Percentiles rank a stretch among this genome's conserved stretches.
These are phyloP conservation scores for Anableps anableps DNA, from an alignment of 2,797 vertebrate genomes.

Conservation along the genomic window DNA sequence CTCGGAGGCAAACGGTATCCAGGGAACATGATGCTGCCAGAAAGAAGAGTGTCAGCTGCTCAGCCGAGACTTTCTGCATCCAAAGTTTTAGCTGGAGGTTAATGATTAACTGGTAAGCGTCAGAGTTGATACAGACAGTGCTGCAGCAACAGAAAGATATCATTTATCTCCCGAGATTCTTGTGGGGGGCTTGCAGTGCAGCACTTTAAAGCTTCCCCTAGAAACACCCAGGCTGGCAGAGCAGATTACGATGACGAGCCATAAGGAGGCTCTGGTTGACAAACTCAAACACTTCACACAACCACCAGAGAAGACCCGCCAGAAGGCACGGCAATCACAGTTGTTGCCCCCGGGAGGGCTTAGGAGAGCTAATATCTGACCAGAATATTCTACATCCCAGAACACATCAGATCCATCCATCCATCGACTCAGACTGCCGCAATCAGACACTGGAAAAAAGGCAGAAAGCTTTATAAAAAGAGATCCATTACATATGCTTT, in stretches of 20 bases:
- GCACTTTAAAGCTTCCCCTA: neutral
- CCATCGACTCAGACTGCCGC: too few relatives aligned
- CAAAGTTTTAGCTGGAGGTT: conserved; percentile 7
- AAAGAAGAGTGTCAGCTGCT: neutral
- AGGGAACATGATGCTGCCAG: conserved; percentile 3
- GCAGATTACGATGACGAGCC: neutral
- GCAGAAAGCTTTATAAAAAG: neutral
- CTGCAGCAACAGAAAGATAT: neutral
- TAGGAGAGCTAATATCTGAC: neutral
- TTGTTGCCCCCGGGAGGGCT: neutral
- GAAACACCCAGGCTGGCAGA: neutral
- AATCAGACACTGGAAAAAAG: neutral
- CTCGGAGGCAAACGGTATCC: conserved; percentile 16
- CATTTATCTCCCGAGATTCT: neutral
- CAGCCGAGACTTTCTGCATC: conserved; percentile 10
- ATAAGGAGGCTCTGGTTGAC: neutral
- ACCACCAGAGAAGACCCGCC: neutral
- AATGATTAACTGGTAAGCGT: neutral
- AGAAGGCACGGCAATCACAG: too few relatives aligned
- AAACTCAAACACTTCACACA: neutral
- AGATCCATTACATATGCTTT: neutral
- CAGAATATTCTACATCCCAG: neutral
- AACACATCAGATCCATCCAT: neutral
- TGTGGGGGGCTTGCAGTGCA: neutral
- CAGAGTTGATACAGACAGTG: neutral